Conservation (phyloP, 2,888 invertebrate species). For the Ceramica pisi region DNA sequence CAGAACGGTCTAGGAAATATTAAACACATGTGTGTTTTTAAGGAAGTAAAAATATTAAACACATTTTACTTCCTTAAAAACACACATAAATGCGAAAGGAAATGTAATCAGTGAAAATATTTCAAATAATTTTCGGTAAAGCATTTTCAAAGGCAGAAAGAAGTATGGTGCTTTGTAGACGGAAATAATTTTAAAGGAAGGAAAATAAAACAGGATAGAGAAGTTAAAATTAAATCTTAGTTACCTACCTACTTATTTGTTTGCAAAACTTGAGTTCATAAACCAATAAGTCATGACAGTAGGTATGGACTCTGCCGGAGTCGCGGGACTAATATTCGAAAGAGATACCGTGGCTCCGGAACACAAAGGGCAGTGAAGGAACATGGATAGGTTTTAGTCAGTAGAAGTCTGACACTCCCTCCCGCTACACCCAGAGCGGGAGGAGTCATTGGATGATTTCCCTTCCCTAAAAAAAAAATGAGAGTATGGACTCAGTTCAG, state of each 20-base stretch:
- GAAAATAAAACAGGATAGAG: not conserved
- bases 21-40: too few species aligned
- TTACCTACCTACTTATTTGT: not conserved
- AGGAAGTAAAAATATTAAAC: constrained; percentile 5
- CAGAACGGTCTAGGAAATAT: constrained; percentile 11
- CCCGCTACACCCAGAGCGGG: too few species aligned
- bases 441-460: too few species aligned
- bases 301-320: too few species aligned
- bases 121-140: not conserved
- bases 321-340: too few species aligned
- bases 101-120: constrained; percentile 26
- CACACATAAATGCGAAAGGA: constrained; percentile 9
- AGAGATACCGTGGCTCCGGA: too few species aligned
- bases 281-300: too few species aligned
- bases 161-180: not conserved
- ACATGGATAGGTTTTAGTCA: too few species aligned
- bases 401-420: too few species aligned
- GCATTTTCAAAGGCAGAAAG: constrained; percentile 5
- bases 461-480: too few species aligned
- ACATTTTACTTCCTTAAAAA: constrained; percentile 6
- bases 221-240: not conserved
- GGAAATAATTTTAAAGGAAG: not conserved
- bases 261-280: not conserved
- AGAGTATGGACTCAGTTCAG: too few species aligned
- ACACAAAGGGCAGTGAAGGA: too few species aligned